Percentiles rank a stretch among this genome's conserved stretches.
Evolutionary conservation across 2,888 invertebrate genomes (phyloP).

Genomic region (Tenthredo mesomela): DNA sequence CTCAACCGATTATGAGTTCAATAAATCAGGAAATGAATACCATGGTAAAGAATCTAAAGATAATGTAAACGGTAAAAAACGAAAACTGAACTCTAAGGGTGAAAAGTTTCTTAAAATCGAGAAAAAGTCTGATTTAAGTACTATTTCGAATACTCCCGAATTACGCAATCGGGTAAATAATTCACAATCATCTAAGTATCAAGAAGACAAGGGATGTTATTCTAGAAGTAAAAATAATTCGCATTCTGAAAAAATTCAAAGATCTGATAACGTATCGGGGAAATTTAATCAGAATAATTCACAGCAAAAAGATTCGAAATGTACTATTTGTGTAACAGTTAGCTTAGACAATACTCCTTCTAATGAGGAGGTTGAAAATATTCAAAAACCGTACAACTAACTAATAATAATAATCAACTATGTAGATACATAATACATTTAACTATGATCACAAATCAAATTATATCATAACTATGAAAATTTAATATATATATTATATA

Average conservation of each 20-base stretch:
- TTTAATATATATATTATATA: not conserved
- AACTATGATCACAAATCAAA: not conserved
- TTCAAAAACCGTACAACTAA: not conserved
- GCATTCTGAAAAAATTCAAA: not conserved
- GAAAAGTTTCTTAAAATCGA: not conserved
- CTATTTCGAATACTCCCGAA: not conserved
- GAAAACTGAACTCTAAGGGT: not conserved
- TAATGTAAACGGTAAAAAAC: slow-evolving; percentile 32
- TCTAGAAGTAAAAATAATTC: not conserved
- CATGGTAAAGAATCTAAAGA: slow-evolving; percentile 7
- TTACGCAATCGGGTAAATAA: not conserved
- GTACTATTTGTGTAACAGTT: slow-evolving; percentile 46
- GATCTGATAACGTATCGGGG: not conserved
- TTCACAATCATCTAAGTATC: not conserved
- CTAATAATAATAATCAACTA: not conserved
- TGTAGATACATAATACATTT: not conserved
- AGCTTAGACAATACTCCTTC: slow-evolving; percentile 30
- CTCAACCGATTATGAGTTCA: slow-evolving; percentile 24
- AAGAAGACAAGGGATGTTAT: not conserved
- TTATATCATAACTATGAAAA: not conserved
- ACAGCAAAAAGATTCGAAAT: slow-evolving; percentile 29
- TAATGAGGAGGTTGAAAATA: slow-evolving; percentile 10
- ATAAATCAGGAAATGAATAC: not conserved
- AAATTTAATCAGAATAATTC: slow-evolving; percentile 24
- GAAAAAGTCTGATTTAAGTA: not conserved